A percentile compares a stretch with the other conserved stretches of the same genome.
Conservation (phyloP, 2,797 vertebrate genomes). For the Sandelia bainsii region DNA sequence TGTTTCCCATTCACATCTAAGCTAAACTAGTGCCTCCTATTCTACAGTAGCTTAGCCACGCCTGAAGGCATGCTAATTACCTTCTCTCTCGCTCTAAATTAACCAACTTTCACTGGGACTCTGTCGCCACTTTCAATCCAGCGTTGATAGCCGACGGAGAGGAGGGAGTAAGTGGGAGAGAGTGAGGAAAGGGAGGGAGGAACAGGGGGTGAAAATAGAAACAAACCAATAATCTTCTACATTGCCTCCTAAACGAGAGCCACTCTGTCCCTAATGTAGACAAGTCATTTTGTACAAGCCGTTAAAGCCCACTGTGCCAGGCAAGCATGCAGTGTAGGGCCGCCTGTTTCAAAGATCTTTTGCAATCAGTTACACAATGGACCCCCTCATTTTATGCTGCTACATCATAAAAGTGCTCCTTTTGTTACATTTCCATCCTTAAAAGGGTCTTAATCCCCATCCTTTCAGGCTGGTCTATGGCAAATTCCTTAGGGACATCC, state of each 20-base stretch:
- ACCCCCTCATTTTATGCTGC: constrained; percentile 96
- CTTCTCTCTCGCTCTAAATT: constrained; percentile 94
- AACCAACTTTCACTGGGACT: constrained; percentile 96
- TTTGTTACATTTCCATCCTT: constrained; percentile 97
- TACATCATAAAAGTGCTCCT: constrained; percentile 98
- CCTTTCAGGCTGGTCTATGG: constrained; percentile 91
- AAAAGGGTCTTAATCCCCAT: constrained; percentile 95
- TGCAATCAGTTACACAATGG: constrained; percentile 93
- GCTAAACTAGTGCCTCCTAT: constrained; percentile 73
- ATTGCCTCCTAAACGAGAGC: constrained; percentile 89
- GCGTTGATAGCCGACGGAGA: constrained; percentile 81
- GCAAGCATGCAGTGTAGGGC: constrained; percentile 80
- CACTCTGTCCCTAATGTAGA: constrained; percentile 84
- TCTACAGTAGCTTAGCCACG: constrained; percentile 77
- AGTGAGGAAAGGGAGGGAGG: constrained; percentile 60
- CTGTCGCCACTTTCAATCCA: constrained; percentile 90
- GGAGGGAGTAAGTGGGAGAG: constrained; percentile 59
- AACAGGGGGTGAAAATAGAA: constrained; percentile 84
- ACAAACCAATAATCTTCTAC: constrained; percentile 94
- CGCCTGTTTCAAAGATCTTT: constrained; percentile 91
- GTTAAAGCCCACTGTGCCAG: constrained; percentile 82
- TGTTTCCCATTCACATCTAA: constrained; percentile 67
- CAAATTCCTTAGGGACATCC: constrained; percentile 95
- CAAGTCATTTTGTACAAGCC: constrained; percentile 86
- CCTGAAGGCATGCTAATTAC: constrained; percentile 97